phyloP scores from a whole-genome alignment of 2,888 invertebrate genomes.

The Theristus sp. region DNA sequence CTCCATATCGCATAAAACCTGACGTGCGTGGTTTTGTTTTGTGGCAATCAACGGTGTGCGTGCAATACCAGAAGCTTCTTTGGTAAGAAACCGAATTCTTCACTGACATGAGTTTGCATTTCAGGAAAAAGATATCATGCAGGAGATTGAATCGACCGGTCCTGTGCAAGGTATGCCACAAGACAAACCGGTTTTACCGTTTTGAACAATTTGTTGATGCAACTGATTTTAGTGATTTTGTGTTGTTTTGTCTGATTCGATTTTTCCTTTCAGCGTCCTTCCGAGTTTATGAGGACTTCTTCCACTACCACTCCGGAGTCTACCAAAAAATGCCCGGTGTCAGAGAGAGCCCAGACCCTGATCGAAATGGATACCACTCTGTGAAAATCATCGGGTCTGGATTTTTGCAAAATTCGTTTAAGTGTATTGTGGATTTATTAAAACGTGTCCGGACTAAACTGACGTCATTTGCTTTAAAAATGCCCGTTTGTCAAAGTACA shows the following conservation, averaged over 20 bases:
- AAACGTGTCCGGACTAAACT: too few relatives aligned
- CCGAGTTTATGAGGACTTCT: conserved; percentile 76
- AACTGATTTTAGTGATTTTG: background rate
- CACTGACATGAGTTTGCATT: background rate
- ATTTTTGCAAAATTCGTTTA: background rate
- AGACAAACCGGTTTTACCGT: background rate
- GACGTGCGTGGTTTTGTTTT: conserved; percentile 13
- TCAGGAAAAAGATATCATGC: conserved; percentile 58
- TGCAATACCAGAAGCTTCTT: too few relatives aligned
- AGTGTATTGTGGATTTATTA: too few relatives aligned
- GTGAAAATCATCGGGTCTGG: conserved; percentile 60
- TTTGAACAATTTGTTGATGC: background rate
- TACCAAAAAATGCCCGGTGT: conserved; percentile 42
- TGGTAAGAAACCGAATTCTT: background rate
- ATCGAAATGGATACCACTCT: conserved; percentile 48
- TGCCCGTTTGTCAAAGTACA: too few relatives aligned
- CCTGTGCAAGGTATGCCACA: conserved; percentile 61
- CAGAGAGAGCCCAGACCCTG: conserved; percentile 5
- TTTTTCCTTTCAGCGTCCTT: conserved; percentile 56
- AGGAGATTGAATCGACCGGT: conserved; percentile 68
- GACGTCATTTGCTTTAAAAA: too few relatives aligned
- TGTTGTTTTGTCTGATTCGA: too few relatives aligned
- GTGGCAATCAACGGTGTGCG: too few relatives aligned
- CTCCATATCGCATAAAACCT: conserved; percentile 32
- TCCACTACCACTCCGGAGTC: conserved; percentile 63